Evolutionary conservation across 2,113 vertebrate species (phyloP), one percentile per base, ranked within the genome.

Genomic region (Cyanoramphus novaezelandiae): DNA sequence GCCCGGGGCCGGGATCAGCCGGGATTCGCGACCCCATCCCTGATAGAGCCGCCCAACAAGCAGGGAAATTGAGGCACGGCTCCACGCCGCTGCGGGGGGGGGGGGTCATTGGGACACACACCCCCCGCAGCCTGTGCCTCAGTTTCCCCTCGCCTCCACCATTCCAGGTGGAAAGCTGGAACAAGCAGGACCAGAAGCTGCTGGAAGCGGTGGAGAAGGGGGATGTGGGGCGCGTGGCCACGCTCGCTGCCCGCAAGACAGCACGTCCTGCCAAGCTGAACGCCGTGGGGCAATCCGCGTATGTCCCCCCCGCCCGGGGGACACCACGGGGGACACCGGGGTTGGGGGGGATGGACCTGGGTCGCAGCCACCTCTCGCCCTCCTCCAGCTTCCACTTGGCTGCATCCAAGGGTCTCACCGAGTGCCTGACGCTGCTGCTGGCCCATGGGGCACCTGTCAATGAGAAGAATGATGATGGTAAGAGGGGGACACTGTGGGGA

Each of bases 271-370:
- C 99, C 96, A 99, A 99, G 96, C 98, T 99, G 10, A 98, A 99
- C 29, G 98, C 99, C 6, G 88, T 98, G 37, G 99, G 99, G 24
- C 99, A 98, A n/a, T 99, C 99, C 18, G 99, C 99, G 99, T 99
- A 98, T 95, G 99, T 99, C 35, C 13, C 15, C 20, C 10, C 55
- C 55, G 9, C 24, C 7, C 35, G 14, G 5, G 14, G 10, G 24
- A 57, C 33, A 21, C 55, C 33, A 21, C 19, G 20, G 33, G 35
- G 19, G 19, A 15, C 53, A 9, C 64, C 8, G 3, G 35, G n/a
- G 11, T 12, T 10, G 14, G 13, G 13, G 21, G 21, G 23, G 39
- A 25, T 33, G 31, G 11, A n/a, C 19, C 11, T 2, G 3, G n/a
- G 16, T 74, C 7, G 8, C 50, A n/a, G 60, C 46, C 92, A 24